Base-by-base conservation (phyloP, 2,113 vertebrate genomes). In the Saccopteryx leptura region DNA sequence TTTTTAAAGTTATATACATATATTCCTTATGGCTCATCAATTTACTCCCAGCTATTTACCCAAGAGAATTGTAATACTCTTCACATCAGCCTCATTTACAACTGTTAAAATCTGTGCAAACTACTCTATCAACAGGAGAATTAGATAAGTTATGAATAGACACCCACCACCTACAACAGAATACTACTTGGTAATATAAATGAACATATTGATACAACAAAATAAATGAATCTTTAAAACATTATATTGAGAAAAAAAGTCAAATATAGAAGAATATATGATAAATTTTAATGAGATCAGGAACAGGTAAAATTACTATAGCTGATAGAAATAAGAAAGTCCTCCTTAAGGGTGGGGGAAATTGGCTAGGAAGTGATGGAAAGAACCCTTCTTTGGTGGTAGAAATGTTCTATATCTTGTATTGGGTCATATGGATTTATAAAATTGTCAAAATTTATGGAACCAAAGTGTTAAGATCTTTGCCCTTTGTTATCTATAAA, bases 391-490 rank as follows among this genome's bases (percentile, higher is more conserved):
- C 80, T 2, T 66, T 65, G 5, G 23, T 74, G 33, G 80, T 10
- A 88, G 21, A 39, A 68, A 48, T 28, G 13, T 48, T 88, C 11
- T 78, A 1, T 26, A 14, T 24, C 18, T 94, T 81, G n/a, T 17
- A 91, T 94, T 72, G 4, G 4, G 54, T 68, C 92, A 63, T 65
- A 68, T 84, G 48, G 13, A 58, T 69, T 79, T 84, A 80, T n/a
- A 65, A 28, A 80, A 28, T 48, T 56, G 9, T 72, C 31, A 84
- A 74, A 63, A 86, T 69, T 93, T 19, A 63, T 78, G 31, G 10
- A 86, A 91, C 72, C 75, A 10, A 91, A 95, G 58, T 66, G 50
- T 88, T 89, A 79, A 96, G 24, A 71, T 79, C 4, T 84, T 91
- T 84, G 46, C 26, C 9, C 90, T 89, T 93, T 71, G 76, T 82